These are phyloP conservation scores for Columbina picui DNA, from an alignment of 2,113 vertebrate genomes.

Conservation along the genomic window DNA sequence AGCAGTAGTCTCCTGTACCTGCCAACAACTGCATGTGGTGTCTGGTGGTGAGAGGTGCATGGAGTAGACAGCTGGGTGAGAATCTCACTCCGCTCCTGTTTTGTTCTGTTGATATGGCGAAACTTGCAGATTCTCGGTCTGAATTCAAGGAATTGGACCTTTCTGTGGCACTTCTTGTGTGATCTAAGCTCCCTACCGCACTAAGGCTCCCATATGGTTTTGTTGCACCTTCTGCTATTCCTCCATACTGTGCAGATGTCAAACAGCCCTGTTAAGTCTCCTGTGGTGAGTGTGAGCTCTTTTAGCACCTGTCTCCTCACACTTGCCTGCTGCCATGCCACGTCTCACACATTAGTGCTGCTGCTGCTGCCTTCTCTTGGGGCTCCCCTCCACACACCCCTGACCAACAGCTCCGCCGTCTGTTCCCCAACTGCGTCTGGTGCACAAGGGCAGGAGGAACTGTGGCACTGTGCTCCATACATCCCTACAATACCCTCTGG, in stretches of 20 bases:
- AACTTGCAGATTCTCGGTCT: not conserved
- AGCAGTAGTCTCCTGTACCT: not conserved
- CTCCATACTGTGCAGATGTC: not conserved
- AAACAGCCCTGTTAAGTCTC: not conserved
- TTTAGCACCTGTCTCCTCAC: not conserved
- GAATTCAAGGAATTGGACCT: not conserved
- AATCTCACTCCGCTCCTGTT: not conserved
- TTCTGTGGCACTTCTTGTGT: not conserved
- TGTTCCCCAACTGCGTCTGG: not conserved
- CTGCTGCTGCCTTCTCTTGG: not conserved
- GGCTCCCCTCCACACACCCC: not conserved
- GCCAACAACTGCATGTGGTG: not conserved
- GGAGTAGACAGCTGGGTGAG: not conserved
- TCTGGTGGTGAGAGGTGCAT: not conserved
- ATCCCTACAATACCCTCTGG: fast-evolving
- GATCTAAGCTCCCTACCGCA: not conserved
- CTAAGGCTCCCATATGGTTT: not conserved
- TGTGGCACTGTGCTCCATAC: not conserved
- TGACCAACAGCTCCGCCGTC: not conserved
- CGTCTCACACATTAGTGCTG: not conserved
- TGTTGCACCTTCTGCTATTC: not conserved
- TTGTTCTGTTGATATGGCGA: not conserved
- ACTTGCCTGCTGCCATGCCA: not conserved
- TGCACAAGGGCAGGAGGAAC: not conserved
- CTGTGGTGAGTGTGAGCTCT: not conserved